These are phyloP conservation scores for Busseola fusca DNA, from an alignment of 2,888 invertebrate genomes.

Conservation along the genomic window DNA sequence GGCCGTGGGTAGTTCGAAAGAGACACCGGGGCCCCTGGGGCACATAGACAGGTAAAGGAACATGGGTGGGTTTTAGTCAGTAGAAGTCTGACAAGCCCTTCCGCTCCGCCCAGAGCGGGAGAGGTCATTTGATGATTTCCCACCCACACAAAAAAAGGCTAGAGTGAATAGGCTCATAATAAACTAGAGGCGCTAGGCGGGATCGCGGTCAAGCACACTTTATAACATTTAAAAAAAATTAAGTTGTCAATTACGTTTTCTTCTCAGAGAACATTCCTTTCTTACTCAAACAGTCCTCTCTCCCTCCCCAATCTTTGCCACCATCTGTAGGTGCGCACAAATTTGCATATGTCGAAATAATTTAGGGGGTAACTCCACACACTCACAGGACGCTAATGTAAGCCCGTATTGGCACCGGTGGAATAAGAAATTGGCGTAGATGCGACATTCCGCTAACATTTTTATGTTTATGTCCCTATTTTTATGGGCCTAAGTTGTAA, in stretches of 20 bases:
- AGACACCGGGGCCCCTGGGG: too few relatives aligned
- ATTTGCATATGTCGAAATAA: slow-evolving; percentile 89
- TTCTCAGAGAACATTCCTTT: slow-evolving; percentile 21
- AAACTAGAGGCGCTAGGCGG: too few relatives aligned
- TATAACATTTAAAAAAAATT: neutral
- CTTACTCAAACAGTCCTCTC: slow-evolving; percentile 28
- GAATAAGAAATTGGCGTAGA: slow-evolving; percentile 75
- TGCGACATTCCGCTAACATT: slow-evolving; percentile 59
- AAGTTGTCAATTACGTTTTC: neutral
- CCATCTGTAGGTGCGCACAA: slow-evolving; percentile 85
- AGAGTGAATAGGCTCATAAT: too few relatives aligned
- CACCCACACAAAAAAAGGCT: too few relatives aligned
- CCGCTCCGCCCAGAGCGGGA: too few relatives aligned
- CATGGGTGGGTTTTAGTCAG: too few relatives aligned
- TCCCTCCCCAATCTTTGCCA: slow-evolving; percentile 40
- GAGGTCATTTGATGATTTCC: too few relatives aligned
- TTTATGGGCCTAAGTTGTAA: slow-evolving; percentile 59
- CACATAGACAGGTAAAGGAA: too few relatives aligned
- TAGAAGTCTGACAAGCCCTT: too few relatives aligned
- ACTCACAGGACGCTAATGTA: slow-evolving; percentile 80
- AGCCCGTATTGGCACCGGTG: slow-evolving; percentile 74
- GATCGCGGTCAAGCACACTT: too few relatives aligned
- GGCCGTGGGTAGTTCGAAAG: too few relatives aligned
- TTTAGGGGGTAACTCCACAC: slow-evolving; percentile 86
- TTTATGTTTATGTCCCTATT: slow-evolving; percentile 59